Percentiles rank a stretch among this genome's conserved stretches.
phyloP scores from a whole-genome alignment of 1,140 invertebrate genomes.

The Heliconius melpomene region DNA sequence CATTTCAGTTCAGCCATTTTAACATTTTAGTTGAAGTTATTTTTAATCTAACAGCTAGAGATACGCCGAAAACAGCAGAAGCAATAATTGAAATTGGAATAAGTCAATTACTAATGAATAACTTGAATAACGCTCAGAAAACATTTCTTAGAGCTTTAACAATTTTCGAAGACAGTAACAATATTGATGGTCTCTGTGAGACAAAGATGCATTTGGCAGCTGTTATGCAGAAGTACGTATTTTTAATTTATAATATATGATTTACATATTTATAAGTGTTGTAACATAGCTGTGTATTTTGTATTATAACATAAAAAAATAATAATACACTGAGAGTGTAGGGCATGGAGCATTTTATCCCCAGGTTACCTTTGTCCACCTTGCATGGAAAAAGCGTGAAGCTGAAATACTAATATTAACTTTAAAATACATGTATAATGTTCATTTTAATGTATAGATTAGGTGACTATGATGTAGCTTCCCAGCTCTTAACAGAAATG shows the following conservation, averaged over 20 bases:
- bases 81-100: conserved; percentile 78
- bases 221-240: conserved; percentile 65
- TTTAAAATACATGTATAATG: too few relatives aligned
- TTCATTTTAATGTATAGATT: conserved; percentile 43
- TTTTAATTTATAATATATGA: not conserved
- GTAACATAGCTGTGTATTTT: too few relatives aligned
- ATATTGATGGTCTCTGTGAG: conserved; percentile 74
- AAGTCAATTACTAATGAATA: conserved; percentile 74
- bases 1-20: too few relatives aligned
- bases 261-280: too few relatives aligned
- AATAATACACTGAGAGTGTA: too few relatives aligned
- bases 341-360: too few relatives aligned
- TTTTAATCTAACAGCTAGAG: conserved; percentile 56
- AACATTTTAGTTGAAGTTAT: not conserved
- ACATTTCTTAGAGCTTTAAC: conserved; percentile 74
- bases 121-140: conserved; percentile 73
- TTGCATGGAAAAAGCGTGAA: too few relatives aligned
- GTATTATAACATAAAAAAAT: too few relatives aligned
- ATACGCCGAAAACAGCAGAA: conserved; percentile 70
- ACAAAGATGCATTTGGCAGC: conserved; percentile 77
- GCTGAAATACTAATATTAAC: too few relatives aligned
- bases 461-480: conserved; percentile 61
- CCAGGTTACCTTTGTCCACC: too few relatives aligned
- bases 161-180: conserved; percentile 64
- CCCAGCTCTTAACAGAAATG: conserved; percentile 69